These are phyloP conservation scores for Catocala sponsa DNA, from an alignment of 2,888 invertebrate species.

Conservation along the genomic window DNA sequence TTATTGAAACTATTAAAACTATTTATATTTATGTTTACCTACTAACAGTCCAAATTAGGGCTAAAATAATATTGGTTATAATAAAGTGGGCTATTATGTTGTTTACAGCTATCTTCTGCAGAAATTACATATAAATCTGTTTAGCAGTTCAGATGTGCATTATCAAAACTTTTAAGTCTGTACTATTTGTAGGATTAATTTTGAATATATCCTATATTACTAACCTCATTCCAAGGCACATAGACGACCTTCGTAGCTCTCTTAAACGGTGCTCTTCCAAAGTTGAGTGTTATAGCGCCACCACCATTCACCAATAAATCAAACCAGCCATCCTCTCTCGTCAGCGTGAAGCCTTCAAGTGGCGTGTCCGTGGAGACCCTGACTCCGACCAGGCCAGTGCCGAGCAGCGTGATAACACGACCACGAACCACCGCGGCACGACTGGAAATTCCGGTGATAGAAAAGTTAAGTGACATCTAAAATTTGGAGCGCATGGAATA, in stretches of 20 bases:
- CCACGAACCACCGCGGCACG: conserved; percentile 99
- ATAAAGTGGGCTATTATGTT: too few species aligned
- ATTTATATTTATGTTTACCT: too few species aligned
- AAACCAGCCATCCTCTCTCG: conserved; percentile 98
- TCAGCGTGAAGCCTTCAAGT: conserved; percentile 98
- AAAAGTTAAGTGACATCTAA: conserved; percentile 19
- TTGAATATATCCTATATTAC: conserved; percentile 3
- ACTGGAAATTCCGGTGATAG: conserved; percentile 84
- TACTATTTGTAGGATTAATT: too few species aligned
- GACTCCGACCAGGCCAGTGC: conserved; percentile 98
- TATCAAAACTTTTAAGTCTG: too few species aligned
- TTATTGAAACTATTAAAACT: too few species aligned
- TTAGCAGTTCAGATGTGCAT: too few species aligned
- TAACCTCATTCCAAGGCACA: conserved; percentile 98
- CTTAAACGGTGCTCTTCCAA: conserved; percentile 96
- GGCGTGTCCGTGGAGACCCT: conserved; percentile 97
- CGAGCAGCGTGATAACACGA: conserved; percentile 96
- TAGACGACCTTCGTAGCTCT: conserved; percentile 95
- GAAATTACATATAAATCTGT: too few species aligned
- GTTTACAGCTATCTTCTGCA: too few species aligned
- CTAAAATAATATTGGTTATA: too few species aligned
- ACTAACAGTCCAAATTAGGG: too few species aligned
- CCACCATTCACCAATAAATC: conserved; percentile 99
- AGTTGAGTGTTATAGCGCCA: conserved; percentile 97
- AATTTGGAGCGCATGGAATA: too few species aligned